Evolutionary conservation across 1,140 invertebrate species (phyloP), one percentile per base, ranked within the genome.

Genomic region (Aleiodes sp.): DNA sequence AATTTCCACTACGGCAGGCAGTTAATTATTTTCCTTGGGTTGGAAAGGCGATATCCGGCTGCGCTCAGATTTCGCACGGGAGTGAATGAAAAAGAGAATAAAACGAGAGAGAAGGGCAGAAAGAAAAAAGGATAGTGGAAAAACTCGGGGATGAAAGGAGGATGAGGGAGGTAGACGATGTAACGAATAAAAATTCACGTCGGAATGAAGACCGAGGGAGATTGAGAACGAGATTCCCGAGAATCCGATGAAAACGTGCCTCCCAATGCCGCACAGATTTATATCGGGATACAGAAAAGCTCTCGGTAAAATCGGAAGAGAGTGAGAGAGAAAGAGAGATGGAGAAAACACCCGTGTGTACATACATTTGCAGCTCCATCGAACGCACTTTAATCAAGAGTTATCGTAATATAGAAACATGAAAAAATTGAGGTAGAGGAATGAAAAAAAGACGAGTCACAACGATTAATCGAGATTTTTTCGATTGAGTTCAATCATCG

Each of bases 21-120:
- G 75, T 78, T 78, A 78, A 76, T 78, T 76, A 78, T 78, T 78
- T 78, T 73, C 66, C 73, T 63, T 68, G 68, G 52, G 62, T 57
- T 64, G 62, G 62, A 71, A 70, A 67, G 46, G 70, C 65, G 68
- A 75, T 72, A 75, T 75, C 67, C 69, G 41, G 65, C 26, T 29
- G 57, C 39, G 64, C 65, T 73, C 68, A 56, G 68, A 73, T 70
- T 73, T 70, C 29, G 26, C 24, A 71, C 67, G 71, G 66, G 56
- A 61, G 24, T 12, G 28, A 59, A 59, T 29, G 28, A 59, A 16
- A 26, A 59, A 59, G 28, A 7, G 28, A 12, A 16, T 29, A 59
- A 31, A 59, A 29, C 12, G 28, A 29, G n/a, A 56, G 24, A 10
- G 28, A 8, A 41, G n/a, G 39, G 1, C 6, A 14, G 1, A 16